Percentiles rank a stretch among this genome's conserved stretches.
These are phyloP conservation scores for Pelecanoides urinatrix DNA, from an alignment of 2,113 vertebrate genomes.

Conservation along the genomic window DNA sequence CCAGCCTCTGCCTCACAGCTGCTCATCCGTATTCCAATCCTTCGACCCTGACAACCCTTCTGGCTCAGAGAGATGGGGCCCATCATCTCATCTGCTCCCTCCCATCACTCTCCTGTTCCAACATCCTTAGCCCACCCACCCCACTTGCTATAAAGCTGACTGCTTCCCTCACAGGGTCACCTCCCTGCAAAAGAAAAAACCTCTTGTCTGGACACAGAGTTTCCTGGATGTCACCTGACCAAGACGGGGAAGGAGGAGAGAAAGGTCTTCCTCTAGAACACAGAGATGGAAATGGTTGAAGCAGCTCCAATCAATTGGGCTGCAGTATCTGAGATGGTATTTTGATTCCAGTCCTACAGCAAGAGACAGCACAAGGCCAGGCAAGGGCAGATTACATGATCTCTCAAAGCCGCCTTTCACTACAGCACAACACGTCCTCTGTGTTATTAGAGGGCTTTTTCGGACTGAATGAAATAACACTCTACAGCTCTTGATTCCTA, in stretches of 20 bases:
- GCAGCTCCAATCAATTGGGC: not conserved
- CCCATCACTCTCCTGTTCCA: not conserved
- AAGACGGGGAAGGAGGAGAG: not conserved
- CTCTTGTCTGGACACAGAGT: not conserved
- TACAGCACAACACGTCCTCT: constrained; percentile 52
- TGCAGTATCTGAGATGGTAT: constrained; percentile 29
- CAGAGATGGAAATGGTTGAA: not conserved
- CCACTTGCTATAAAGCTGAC: not conserved
- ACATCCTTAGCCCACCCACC: not conserved
- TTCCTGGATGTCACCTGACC: not conserved
- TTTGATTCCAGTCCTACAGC: constrained; percentile 45
- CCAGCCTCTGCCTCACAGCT: not conserved
- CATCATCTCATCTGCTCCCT: not conserved
- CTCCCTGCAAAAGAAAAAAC: not conserved
- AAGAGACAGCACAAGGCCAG: constrained; percentile 30
- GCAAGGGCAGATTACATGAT: constrained; percentile 44
- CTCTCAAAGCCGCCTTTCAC: constrained; percentile 62
- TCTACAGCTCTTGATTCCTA: constrained; percentile 43
- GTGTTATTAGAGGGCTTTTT: constrained; percentile 43
- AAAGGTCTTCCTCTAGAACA: not conserved
- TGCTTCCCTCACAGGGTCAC: not conserved
- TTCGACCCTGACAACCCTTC: not conserved
- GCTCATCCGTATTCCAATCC: not conserved
- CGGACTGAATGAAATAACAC: constrained; percentile 51
- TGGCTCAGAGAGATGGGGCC: not conserved